A percentile compares a stretch with the other conserved stretches of the same genome.
These are phyloP conservation scores for Ormyrus nitidulus DNA, from an alignment of 2,888 invertebrate species.

Conservation along the genomic window DNA sequence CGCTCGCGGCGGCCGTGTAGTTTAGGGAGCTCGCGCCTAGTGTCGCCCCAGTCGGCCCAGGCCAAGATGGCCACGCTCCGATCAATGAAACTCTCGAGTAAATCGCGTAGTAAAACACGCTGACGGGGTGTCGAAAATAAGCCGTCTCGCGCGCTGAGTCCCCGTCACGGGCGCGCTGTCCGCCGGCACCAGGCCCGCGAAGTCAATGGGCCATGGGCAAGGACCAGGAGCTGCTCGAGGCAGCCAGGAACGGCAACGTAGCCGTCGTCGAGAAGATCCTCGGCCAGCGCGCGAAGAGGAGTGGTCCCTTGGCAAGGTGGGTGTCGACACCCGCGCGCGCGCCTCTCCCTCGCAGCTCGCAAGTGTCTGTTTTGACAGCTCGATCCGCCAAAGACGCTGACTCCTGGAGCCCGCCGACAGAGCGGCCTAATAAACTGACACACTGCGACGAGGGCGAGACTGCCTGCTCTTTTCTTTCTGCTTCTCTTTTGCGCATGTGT, in stretches of 20 bases:
- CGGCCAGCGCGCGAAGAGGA: constrained; percentile 91
- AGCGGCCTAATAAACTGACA: background rate
- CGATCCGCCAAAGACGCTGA: too few species aligned
- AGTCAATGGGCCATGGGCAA: constrained; percentile 87
- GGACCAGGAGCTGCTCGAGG: constrained; percentile 97
- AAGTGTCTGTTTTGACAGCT: background rate
- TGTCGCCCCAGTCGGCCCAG: constrained; percentile 76
- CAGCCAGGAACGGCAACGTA: constrained; percentile 94
- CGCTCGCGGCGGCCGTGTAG: too few species aligned
- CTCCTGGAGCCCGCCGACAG: background rate
- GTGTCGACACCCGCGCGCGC: constrained; percentile 69
- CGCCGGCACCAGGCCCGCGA: background rate
- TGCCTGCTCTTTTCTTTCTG: background rate
- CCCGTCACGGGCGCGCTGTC: constrained; percentile 21
- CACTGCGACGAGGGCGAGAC: background rate
- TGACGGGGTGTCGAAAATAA: constrained; percentile 39
- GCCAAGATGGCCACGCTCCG: constrained; percentile 83
- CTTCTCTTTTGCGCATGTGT: too few species aligned
- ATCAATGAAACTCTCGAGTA: constrained; percentile 83
- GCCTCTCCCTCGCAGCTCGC: constrained; percentile 24
- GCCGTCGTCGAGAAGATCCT: constrained; percentile 93
- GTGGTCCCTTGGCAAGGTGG: constrained; percentile 95
- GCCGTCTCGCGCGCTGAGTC: background rate
- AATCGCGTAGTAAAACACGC: constrained; percentile 72
- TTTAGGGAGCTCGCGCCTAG: constrained; percentile 59